phyloP scores from a whole-genome alignment of 1,140 invertebrate genomes.

The Bathynomus jamesi region DNA sequence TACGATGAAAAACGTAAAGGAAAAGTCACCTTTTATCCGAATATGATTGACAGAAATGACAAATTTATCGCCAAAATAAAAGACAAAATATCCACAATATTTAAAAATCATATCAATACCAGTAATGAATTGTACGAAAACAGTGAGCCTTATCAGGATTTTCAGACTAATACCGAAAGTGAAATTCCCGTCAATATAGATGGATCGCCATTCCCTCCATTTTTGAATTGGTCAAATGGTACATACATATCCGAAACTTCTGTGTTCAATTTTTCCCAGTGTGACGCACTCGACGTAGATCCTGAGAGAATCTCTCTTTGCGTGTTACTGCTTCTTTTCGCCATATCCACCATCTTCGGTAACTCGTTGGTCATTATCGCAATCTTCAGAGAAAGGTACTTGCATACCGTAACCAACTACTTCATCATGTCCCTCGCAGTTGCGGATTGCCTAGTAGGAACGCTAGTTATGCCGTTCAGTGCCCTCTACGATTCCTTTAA shows the following conservation, averaged over 20 bases:
- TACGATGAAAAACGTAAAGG: not conserved
- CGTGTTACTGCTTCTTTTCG: constrained; percentile 52
- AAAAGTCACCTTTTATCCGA: not conserved
- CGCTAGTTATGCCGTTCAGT: constrained; percentile 67
- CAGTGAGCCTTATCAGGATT: not conserved
- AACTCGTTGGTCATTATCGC: constrained; percentile 64
- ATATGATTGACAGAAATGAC: too few species aligned
- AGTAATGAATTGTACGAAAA: not conserved
- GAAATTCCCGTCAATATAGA: not conserved
- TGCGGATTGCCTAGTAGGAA: constrained; percentile 66
- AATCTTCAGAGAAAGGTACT: constrained; percentile 57
- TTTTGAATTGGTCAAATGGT: not conserved
- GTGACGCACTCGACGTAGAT: constrained; percentile 12
- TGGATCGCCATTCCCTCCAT: not conserved
- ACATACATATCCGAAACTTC: not conserved
- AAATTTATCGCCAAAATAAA: not conserved
- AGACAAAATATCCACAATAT: not conserved
- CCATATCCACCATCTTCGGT: constrained; percentile 57
- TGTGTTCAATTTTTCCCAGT: not conserved
- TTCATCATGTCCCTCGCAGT: constrained; percentile 67
- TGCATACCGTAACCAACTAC: constrained; percentile 68
- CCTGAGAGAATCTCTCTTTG: constrained; percentile 28
- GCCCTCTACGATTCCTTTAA: constrained; percentile 47
- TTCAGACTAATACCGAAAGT: not conserved
- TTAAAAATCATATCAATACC: not conserved